Evolutionary conservation across 1,140 invertebrate species (phyloP), one percentile per base, ranked within the genome.

Genomic region (Ceratina australensis): DNA sequence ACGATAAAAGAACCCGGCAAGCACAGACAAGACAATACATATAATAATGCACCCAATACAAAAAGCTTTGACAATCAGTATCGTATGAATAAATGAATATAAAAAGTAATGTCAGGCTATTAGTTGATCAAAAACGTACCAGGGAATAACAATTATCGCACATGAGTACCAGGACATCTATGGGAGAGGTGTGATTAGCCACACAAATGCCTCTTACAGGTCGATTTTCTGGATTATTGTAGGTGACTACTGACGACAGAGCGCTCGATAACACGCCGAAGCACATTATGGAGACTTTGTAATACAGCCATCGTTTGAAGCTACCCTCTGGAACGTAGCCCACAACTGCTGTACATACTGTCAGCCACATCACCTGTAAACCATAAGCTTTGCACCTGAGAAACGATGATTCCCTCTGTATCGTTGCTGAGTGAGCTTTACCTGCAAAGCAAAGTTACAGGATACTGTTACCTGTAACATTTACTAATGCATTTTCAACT

Each of bases 181-280:
- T 98, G 1, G 99, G 99, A 74, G 98, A 99, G 0, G 99, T 99
- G 92, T 99, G 99, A 94, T 99, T 99, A 64, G 99, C 99, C 22
- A 99, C 99, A 93, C 98, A 99, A 87, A 99, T 99, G 49, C 98
- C 98, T 72, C 93, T 93, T 76, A 93, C 93, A 33, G 97, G 97
- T 80, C 94, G 94, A 91, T 98, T 97, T 88, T 96, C 94, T 60
- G 93, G 91, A 90, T 98, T 97, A 92, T 98, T 97, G 92, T 98
- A 98, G 24, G 94, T 97, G 77, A 98, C 96, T 81, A 98, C 97
- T 54, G 97, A 95, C 10, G 97, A 97, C 66, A 98, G 94, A 47
- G 97, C 96, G 64, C 97, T 95, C 59, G 97, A 97, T 64, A 98
- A 93, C 81, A 98, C 94, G 84, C 96, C 96, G 92, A 98, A 98